phyloP scores from a whole-genome alignment of 2,888 invertebrate species.

The Cylloceria caligata region DNA sequence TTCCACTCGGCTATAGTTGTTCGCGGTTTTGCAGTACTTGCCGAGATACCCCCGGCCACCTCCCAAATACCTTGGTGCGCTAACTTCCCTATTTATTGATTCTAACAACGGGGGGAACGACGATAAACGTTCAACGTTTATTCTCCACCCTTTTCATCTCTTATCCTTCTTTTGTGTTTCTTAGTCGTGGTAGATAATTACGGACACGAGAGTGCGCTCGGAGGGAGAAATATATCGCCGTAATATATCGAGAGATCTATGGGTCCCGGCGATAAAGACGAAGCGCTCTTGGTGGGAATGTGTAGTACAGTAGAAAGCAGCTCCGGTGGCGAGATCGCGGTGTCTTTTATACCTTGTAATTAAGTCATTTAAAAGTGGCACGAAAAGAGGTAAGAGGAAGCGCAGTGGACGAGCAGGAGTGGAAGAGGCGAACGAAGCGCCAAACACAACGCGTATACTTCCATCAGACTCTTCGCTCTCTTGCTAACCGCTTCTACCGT shows the following conservation, averaged over 20 bases:
- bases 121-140: slow-evolving; percentile 35
- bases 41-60: slow-evolving; percentile 2
- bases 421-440: slow-evolving; percentile 45
- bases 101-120: slow-evolving; percentile 35
- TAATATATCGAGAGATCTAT: slow-evolving; percentile 55
- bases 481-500: slow-evolving; percentile 61
- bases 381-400: slow-evolving; percentile 44
- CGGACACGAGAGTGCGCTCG: slow-evolving; percentile 28
- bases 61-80: slow-evolving; percentile 7
- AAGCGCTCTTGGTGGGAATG: slow-evolving; percentile 4
- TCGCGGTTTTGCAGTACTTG: slow-evolving; percentile 32
- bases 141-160: slow-evolving; percentile 11
- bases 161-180: slow-evolving; percentile 14
- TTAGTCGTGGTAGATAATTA: slow-evolving; percentile 49
- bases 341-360: slow-evolving; percentile 72
- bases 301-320: slow-evolving; percentile 35
- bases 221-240: slow-evolving; percentile 39
- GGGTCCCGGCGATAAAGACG: slow-evolving; percentile 28
- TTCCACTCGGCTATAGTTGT: slow-evolving; percentile 45
- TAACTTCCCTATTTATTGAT: slow-evolving; percentile 56
- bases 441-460: slow-evolving; percentile 55
- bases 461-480: slow-evolving; percentile 45
- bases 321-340: slow-evolving; percentile 44
- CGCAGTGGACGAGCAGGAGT: slow-evolving; percentile 30
- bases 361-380: slow-evolving; percentile 70